phyloP scores from a whole-genome alignment of 2,888 invertebrate species.

The Colostygia pectinataria region DNA sequence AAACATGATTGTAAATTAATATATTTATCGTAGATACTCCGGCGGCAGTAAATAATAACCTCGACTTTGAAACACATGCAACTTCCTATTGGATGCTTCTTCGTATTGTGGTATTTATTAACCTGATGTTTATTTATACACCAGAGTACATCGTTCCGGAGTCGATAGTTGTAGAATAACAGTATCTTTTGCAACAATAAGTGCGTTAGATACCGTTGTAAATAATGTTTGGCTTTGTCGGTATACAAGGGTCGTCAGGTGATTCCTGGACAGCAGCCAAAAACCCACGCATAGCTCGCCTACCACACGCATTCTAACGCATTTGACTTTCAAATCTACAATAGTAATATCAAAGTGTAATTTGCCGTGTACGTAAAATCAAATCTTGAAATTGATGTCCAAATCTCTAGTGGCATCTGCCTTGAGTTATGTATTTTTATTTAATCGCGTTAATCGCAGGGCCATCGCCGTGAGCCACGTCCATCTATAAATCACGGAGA shows the following conservation, averaged over 20 bases:
- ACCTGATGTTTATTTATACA: constrained; percentile 38
- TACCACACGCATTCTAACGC: constrained; percentile 40
- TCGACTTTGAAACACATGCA: constrained; percentile 5
- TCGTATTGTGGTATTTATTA: constrained; percentile 25
- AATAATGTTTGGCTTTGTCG: constrained; percentile 75
- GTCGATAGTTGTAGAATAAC: constrained; percentile 43
- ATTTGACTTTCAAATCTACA: constrained; percentile 44
- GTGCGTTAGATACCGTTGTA: constrained; percentile 63
- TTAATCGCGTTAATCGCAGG: constrained; percentile 58
- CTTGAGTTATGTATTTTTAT: constrained; percentile 70
- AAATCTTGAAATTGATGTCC: constrained; percentile 70
- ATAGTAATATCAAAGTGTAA: constrained; percentile 36
- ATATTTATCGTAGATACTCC: background rate
- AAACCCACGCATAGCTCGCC: constrained; percentile 66
- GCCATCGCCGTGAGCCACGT: constrained; percentile 51
- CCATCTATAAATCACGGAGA: constrained; percentile 47
- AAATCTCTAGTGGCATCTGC: constrained; percentile 72
- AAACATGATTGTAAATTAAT: constrained; percentile 6
- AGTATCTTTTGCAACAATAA: constrained; percentile 54
- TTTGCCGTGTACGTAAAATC: constrained; percentile 34
- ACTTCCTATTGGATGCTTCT: constrained; percentile 5
- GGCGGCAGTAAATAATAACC: constrained; percentile 6
- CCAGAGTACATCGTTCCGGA: constrained; percentile 29
- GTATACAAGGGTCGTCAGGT: constrained; percentile 77
- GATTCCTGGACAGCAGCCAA: constrained; percentile 71